Conservation (phyloP, 2,888 invertebrate species). For the Lasioglossum pauxillum region DNA sequence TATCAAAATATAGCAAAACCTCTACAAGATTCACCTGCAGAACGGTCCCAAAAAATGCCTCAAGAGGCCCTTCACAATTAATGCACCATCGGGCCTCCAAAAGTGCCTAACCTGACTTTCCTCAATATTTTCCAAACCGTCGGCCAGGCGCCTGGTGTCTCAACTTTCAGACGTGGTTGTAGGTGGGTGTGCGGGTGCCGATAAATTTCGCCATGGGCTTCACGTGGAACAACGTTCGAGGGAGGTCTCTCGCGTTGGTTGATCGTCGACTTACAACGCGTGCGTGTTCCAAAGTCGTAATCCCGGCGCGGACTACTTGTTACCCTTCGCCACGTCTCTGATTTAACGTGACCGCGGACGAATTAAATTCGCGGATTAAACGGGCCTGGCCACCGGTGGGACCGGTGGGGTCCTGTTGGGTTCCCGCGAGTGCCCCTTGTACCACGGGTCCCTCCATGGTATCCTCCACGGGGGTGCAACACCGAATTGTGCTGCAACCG, state of each 20-base stretch:
- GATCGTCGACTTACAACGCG: conserved; percentile 76
- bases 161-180: background rate
- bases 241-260: conserved; percentile 52
- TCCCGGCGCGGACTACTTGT: conserved; percentile 81
- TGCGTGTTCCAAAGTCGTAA: conserved; percentile 84
- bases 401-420: conserved; percentile 10
- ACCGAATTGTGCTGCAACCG: conserved; percentile 8
- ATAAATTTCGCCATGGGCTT: conserved; percentile 68
- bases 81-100: too few relatives aligned
- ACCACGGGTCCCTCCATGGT: background rate
- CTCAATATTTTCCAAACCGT: background rate
- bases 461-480: background rate
- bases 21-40: too few relatives aligned
- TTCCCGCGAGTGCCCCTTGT: conserved; percentile 48
- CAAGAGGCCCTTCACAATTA: too few relatives aligned
- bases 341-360: conserved; percentile 82
- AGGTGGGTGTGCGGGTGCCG: conserved; percentile 34
- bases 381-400: conserved; percentile 30
- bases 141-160: background rate
- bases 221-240: conserved; percentile 64
- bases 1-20: too few relatives aligned
- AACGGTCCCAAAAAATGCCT: too few relatives aligned
- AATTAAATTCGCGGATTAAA: conserved; percentile 77
- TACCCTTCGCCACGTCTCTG: conserved; percentile 81
- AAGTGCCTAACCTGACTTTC: background rate